Evolutionary conservation across 1,140 invertebrate species (phyloP).

Genomic region (Bursaphelenchus mucronatus): DNA sequence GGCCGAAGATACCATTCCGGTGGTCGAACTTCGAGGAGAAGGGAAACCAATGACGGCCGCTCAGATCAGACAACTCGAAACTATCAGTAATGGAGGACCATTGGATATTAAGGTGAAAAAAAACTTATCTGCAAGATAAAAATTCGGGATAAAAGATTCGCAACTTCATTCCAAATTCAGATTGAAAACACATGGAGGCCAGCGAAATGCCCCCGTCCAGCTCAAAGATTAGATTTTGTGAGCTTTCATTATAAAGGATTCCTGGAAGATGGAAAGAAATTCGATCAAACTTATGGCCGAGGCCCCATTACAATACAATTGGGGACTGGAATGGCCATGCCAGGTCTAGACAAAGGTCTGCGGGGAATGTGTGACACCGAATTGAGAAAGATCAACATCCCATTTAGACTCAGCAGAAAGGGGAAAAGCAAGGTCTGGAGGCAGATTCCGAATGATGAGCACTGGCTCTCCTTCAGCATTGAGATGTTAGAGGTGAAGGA

Average conservation of each 20-base stretch:
- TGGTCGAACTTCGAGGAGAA: conserved; percentile 58
- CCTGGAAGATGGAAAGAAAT: conserved; percentile 57
- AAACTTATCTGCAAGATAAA: conserved; percentile 14
- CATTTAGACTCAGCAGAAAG: conserved; percentile 55
- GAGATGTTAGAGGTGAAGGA: conserved; percentile 54
- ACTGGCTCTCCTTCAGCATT: conserved; percentile 56
- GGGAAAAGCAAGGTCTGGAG: conserved; percentile 55
- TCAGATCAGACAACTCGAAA: conserved; percentile 55
- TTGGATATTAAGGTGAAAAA: conserved; percentile 56
- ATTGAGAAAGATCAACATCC: conserved; percentile 54
- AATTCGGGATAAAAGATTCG: conserved; percentile 2
- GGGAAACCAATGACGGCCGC: conserved; percentile 60
- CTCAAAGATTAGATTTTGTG: conserved; percentile 54
- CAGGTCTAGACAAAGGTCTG: conserved; percentile 57
- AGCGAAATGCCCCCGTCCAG: conserved; percentile 44
- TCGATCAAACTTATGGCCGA: conserved; percentile 58
- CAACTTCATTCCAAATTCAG: conserved; percentile 18
- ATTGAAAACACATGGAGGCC: conserved; percentile 53
- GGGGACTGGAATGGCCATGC: conserved; percentile 60
- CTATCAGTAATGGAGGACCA: conserved; percentile 54
- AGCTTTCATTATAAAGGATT: conserved; percentile 61
- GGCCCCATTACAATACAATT: conserved; percentile 56
- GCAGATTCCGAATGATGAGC: conserved; percentile 53
- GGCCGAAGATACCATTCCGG: conserved; percentile 54
- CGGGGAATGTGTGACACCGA: conserved; percentile 57